phyloP scores from a whole-genome alignment of 2,113 vertebrate species.

The Bagarius yarrelli region DNA sequence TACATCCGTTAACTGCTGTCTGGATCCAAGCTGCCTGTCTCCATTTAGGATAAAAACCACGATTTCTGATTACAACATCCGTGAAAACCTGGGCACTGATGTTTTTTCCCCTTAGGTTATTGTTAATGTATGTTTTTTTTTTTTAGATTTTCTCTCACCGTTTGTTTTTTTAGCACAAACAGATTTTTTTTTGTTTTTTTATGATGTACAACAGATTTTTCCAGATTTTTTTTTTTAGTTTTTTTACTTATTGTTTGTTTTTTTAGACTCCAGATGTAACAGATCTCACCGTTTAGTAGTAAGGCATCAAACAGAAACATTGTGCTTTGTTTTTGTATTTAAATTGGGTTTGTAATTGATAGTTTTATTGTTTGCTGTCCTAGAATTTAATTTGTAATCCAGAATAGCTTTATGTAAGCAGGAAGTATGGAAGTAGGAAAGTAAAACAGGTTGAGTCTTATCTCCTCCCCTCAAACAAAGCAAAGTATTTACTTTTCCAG shows the following conservation, averaged over 20 bases:
- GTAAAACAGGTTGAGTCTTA: slow-evolving; percentile 46
- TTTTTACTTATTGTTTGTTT: no score
- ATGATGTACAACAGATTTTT: no score
- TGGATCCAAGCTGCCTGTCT: background rate
- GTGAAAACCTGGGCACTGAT: background rate
- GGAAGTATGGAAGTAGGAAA: background rate
- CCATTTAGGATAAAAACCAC: no score
- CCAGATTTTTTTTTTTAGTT: no score
- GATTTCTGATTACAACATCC: background rate
- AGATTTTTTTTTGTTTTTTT: no score
- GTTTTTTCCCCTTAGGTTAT: background rate
- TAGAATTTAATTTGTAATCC: slow-evolving; percentile 4
- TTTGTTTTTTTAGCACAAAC: no score
- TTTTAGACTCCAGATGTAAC: background rate
- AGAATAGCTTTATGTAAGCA: background rate
- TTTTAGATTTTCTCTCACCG: no score
- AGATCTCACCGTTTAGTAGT: background rate
- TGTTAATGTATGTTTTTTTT: background rate
- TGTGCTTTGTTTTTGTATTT: background rate
- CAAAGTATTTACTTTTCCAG: slow-evolving; percentile 44
- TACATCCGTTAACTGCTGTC: background rate
- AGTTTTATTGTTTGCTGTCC: background rate
- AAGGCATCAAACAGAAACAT: background rate
- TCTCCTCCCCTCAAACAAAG: slow-evolving; percentile 36
- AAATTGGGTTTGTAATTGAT: background rate